Base-by-base conservation (phyloP, 2,113 vertebrate genomes). In the Heloderma charlesbogerti region DNA sequence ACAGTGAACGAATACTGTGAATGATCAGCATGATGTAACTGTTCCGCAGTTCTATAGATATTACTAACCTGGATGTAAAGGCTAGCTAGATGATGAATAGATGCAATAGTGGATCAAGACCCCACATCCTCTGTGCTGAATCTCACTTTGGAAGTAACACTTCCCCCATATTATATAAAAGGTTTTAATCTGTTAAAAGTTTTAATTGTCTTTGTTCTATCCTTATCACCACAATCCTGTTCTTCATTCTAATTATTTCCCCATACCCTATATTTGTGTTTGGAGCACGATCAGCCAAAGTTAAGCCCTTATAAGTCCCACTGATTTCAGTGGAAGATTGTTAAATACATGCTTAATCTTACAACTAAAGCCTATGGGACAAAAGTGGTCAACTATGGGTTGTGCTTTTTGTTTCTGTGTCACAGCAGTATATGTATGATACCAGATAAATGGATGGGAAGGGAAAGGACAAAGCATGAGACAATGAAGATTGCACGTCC, bases 131-230 rank as follows among this genome's bases (percentile, higher is more conserved):
- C 71, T 87, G 25, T 74, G 69, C 48, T 37, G n/a, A 87, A 51
- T 75, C 85, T 37, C 37, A 40, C 51, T 75, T 75, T 75, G 25
- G 37, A 78, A 63, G 72, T 45, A 37, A 45, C 51, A 40, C 86
- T 66, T 78, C 29, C 37, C 51, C 54, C 6, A 90, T 66, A 63
- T 45, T 43, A 20, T 57, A n/a, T 43, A 6, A 51, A 92, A 79
- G 78, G 91, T 94, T 92, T 51, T 51, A 51, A 5, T 51, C 8
- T 94, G 9, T 87, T 57, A 51, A 89, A 88, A 77, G 29, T 63
- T 88, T 91, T 92, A 29, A 91, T 40, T 90, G 91, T 43, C 75
- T 88, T 81, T 43, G 45, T 2, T 13, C 63, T 71, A 25, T 60
- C 20, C 25, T 45, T 45, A 29, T 71, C 66, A 27, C 48, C 31